Conservation (phyloP, 2,797 vertebrate genomes). For the Mionectes olivaceus region DNA sequence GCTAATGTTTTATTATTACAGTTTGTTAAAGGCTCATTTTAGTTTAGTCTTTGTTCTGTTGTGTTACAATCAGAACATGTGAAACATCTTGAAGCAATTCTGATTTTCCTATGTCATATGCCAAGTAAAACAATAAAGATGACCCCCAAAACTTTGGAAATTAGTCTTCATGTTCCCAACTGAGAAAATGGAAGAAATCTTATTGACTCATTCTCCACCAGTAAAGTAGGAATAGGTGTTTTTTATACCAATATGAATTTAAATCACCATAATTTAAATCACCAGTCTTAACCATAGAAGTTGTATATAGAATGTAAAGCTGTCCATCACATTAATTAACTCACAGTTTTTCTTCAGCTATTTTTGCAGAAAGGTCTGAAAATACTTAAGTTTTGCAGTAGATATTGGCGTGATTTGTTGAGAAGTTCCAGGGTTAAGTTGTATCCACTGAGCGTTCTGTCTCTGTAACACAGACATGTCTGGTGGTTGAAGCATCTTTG, state of each 20-base stretch:
- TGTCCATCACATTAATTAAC: neutral
- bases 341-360: neutral
- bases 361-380: neutral
- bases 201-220: neutral
- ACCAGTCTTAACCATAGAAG: neutral
- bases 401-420: neutral
- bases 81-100: neutral
- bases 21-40: neutral
- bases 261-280: neutral
- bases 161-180: neutral
- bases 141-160: neutral
- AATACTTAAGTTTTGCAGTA: neutral
- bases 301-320: neutral
- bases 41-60: neutral
- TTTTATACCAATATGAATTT: neutral
- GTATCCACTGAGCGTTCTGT: neutral
- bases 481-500: neutral
- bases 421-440: neutral
- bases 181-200: neutral
- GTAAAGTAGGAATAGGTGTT: neutral
- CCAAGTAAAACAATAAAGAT: neutral
- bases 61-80: neutral
- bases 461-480: neutral
- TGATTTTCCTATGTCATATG: neutral
- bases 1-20: neutral